Evolutionary conservation across 2,113 vertebrate genomes (phyloP).

Genomic region (Callopanchax toddi): DNA sequence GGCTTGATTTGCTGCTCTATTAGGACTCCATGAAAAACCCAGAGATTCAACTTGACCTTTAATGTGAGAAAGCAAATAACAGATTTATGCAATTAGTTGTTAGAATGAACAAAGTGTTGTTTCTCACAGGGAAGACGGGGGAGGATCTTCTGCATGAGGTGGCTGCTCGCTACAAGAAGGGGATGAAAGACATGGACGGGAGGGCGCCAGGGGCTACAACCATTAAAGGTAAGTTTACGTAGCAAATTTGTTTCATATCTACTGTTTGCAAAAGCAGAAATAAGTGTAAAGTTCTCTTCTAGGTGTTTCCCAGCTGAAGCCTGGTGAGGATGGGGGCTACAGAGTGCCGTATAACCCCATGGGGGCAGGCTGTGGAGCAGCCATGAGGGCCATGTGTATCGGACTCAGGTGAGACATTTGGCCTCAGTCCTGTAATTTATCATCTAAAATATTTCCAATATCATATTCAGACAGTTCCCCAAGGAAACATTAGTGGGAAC

Average conservation of each 20-base stretch:
- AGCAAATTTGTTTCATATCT: background rate
- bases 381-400: slow-evolving; percentile 88
- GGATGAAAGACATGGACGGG: slow-evolving; percentile 86
- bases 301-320: slow-evolving; percentile 83
- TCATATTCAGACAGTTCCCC: no score
- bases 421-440: no score
- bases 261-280: fast-evolving
- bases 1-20: slow-evolving; percentile 49
- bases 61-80: slow-evolving; percentile 31
- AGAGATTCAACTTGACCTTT: slow-evolving; percentile 56
- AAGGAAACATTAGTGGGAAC: no score
- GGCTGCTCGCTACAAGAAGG: slow-evolving; percentile 79
- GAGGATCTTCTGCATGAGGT: slow-evolving; percentile 81
- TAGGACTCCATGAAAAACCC: slow-evolving; percentile 9
- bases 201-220: slow-evolving; percentile 83
- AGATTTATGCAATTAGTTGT: slow-evolving; percentile 20
- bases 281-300: background rate
- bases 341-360: slow-evolving; percentile 81
- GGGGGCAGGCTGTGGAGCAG: slow-evolving; percentile 83
- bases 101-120: slow-evolving; percentile 9
- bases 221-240: slow-evolving; percentile 70
- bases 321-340: slow-evolving; percentile 77
- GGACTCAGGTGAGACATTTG: slow-evolving; percentile 76
- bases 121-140: slow-evolving; percentile 71
- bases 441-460: no score